Conservation (phyloP, 2,888 invertebrate species). For the Rhingia rostrata region DNA sequence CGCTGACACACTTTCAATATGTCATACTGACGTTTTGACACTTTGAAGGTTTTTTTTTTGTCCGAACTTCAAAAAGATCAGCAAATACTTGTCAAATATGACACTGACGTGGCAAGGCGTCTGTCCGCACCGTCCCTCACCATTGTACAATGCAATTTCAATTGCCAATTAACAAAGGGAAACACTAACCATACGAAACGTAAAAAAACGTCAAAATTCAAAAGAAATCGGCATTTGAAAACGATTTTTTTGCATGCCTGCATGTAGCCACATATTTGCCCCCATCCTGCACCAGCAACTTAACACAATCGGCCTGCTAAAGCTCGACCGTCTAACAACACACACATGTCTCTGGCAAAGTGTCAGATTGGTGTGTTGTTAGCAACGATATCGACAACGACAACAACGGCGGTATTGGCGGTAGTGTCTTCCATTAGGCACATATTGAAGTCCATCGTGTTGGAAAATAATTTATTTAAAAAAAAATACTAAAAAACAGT, state of each 20-base stretch:
- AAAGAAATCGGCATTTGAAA: slow-evolving; percentile 62
- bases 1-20: slow-evolving; percentile 4
- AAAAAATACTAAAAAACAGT: slow-evolving; percentile 22
- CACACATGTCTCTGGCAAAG: slow-evolving; percentile 53
- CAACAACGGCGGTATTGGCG: background rate
- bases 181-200: background rate
- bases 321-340: slow-evolving; percentile 34
- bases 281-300: slow-evolving; percentile 30
- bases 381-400: background rate
- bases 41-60: background rate
- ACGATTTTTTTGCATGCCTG: slow-evolving; percentile 68
- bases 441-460: slow-evolving; percentile 64
- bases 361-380: slow-evolving; percentile 53
- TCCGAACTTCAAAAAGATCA: slow-evolving; percentile 1
- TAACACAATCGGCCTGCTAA: slow-evolving; percentile 28
- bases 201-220: slow-evolving; percentile 43
- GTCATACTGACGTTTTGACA: slow-evolving; percentile 8
- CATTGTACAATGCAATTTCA: slow-evolving; percentile 51
- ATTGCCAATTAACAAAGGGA: slow-evolving; percentile 61
- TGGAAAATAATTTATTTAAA: slow-evolving; percentile 47
- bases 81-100: slow-evolving; percentile 25
- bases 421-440: slow-evolving; percentile 54
- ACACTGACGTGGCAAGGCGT: slow-evolving; percentile 40
- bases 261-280: slow-evolving; percentile 35
- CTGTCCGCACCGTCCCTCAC: background rate